These are phyloP conservation scores for Calvadosia cruxmelitensis DNA, from an alignment of 30 jellyfish, hydroid and myxozoan genomes.

Conservation along the genomic window DNA sequence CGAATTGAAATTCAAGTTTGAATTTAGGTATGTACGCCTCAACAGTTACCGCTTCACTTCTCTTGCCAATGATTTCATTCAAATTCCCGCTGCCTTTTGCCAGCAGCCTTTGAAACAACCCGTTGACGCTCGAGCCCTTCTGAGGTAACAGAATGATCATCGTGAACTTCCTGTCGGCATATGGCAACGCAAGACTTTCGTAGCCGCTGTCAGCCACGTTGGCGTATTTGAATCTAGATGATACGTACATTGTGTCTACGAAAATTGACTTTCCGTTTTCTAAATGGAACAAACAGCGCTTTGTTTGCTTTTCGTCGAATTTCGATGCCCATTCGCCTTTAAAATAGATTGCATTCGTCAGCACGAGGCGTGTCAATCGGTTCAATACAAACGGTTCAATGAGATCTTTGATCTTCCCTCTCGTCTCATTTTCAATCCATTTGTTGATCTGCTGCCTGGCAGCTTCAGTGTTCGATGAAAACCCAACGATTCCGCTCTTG, in stretches of 20 bases:
- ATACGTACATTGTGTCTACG: constrained; percentile 46
- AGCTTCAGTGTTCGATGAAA: constrained; percentile 15
- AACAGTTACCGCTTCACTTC: neutral
- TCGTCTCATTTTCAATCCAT: constrained; percentile 53
- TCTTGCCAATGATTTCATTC: neutral
- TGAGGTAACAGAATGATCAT: constrained; percentile 69
- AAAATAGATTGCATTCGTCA: constrained; percentile 72
- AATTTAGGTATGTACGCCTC: constrained; percentile 49
- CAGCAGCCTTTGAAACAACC: constrained; percentile 8
- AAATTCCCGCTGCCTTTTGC: neutral
- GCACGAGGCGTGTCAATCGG: constrained; percentile 43
- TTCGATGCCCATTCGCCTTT: constrained; percentile 58
- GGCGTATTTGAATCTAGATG: constrained; percentile 3
- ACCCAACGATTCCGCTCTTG: constrained; percentile 34
- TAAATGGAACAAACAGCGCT: constrained; percentile 7
- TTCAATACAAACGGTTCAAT: constrained; percentile 22
- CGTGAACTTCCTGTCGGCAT: constrained; percentile 31
- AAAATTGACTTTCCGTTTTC: constrained; percentile 9
- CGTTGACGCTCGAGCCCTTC: constrained; percentile 14
- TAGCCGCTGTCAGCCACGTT: constrained; percentile 8
- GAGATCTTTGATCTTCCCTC: constrained; percentile 37
- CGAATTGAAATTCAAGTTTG: constrained; percentile 23
- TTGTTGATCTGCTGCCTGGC: constrained; percentile 33
- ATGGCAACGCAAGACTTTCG: constrained; percentile 49
- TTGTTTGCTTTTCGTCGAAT: constrained; percentile 19